Conservation (phyloP, 2,113 vertebrate genomes). For the Procapra przewalskii region DNA sequence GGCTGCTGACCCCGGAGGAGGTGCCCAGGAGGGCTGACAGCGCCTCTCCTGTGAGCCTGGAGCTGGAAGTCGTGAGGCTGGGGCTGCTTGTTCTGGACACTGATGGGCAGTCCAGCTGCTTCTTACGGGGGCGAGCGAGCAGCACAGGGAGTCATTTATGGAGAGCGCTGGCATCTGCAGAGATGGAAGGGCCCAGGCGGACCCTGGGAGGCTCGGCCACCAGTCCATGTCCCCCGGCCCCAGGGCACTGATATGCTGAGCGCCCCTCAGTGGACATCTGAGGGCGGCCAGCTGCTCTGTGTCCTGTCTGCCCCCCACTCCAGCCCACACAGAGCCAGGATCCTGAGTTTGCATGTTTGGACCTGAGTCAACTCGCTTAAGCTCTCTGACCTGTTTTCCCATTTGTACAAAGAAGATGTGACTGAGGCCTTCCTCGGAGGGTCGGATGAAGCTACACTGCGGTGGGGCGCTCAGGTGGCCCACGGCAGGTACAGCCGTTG, state of each 20-base stretch:
- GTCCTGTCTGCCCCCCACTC: not conserved
- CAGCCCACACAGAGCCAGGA: not conserved
- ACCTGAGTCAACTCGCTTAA: not conserved
- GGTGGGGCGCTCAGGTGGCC: rapidly evolving
- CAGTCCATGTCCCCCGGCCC: not conserved
- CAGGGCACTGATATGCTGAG: not conserved
- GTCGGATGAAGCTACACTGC: not conserved
- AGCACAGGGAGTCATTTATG: not conserved
- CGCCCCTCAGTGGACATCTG: not conserved
- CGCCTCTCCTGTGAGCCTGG: rapidly evolving
- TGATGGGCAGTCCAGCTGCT: rapidly evolving
- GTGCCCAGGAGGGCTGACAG: no score
- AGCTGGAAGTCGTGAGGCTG: rapidly evolving
- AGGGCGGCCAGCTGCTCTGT: not conserved
- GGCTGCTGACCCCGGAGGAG: not conserved
- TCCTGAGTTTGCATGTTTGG: not conserved
- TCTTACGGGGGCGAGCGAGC: rapidly evolving
- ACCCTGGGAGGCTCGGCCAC: not conserved
- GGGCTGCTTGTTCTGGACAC: not conserved
- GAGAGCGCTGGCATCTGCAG: not conserved
- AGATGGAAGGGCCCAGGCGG: not conserved
- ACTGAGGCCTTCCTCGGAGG: not conserved
- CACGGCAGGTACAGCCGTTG: rapidly evolving
- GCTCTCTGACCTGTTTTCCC: not conserved
- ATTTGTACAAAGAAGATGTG: not conserved